Base-by-base conservation (phyloP, 2,113 vertebrate species). In the human (Homo sapiens) region DNA sequence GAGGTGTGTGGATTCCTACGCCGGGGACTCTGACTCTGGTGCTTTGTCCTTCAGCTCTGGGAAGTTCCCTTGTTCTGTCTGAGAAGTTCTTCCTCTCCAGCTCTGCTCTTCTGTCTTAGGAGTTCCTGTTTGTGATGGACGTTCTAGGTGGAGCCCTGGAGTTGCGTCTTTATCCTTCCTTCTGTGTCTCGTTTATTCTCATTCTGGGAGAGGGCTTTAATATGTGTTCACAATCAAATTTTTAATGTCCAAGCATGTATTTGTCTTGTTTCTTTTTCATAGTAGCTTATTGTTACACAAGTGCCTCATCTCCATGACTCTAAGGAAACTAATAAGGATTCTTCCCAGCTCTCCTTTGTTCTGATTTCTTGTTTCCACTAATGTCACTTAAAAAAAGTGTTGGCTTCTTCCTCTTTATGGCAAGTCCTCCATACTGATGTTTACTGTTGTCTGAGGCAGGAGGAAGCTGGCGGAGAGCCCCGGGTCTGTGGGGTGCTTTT, bases 321-420 rank as follows among this genome's bases (percentile, higher is more conserved):
- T 38, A 14, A 75, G 78, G 12, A 64, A 52, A 50, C 10, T 2
- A 2, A 6, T 50, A 52, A n/a, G 83, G 22, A 20, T 52, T 93
- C 61, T 85, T 50, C 52, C 81, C 32, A 38, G 17, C 79, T 93
- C n/a, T 38, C 22, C 83, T 78, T 82, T 76, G 35, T 93, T 52
- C n/a, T 50, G 50, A 59, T 73, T 95, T 45, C 22, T 84, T 78
- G 22, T 83, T 84, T 91, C 16, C 18, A 50, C 3, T 75, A 10
- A 4, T 57, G 38, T 38, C 70, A 40, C 43, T 8, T n/a, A 5
- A 45, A 85, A 7, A 85, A 78, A 64, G 50, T 45, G 30, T 8
- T 80, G 66, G 11, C 27, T 64, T 82, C 11, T 85, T 84, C 38
- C 66, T 91, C 64, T 5, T 1, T 12, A 4, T 57, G 68, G 20